phyloP scores from a whole-genome alignment of 1,140 invertebrate genomes.

The Diuraphis noxia region DNA sequence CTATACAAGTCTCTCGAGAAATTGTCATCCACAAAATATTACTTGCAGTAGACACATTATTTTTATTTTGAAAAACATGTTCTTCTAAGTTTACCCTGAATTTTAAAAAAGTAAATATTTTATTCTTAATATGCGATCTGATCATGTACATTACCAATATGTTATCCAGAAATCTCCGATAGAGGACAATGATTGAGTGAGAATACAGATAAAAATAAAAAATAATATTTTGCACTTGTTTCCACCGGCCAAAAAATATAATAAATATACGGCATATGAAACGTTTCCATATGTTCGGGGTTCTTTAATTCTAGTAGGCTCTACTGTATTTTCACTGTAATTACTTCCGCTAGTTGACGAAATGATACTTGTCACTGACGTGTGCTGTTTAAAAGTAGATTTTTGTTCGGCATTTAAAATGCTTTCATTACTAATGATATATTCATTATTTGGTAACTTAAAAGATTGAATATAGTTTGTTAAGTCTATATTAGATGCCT shows the following conservation, averaged over 20 bases:
- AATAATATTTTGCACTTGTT: slow-evolving; percentile 64
- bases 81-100: slow-evolving; percentile 64
- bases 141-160: not conserved
- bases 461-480: slow-evolving; percentile 58
- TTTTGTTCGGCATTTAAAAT: not conserved
- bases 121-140: not conserved
- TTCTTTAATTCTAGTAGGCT: slow-evolving; percentile 55
- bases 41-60: no score
- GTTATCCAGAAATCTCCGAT: not conserved
- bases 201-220: slow-evolving; percentile 68
- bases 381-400: slow-evolving; percentile 34
- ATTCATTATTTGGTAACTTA: slow-evolving; percentile 47
- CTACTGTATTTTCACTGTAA: not conserved
- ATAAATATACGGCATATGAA: slow-evolving; percentile 61
- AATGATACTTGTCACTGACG: slow-evolving; percentile 56
- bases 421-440: not conserved
- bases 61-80: slow-evolving; percentile 6
- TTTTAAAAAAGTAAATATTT: not conserved
- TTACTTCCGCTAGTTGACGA: slow-evolving; percentile 54
- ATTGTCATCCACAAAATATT: slow-evolving; percentile 23
- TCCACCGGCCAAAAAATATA: slow-evolving; percentile 73
- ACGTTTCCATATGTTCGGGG: not conserved
- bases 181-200: not conserved
- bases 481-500: slow-evolving; percentile 64
- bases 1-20: slow-evolving; percentile 62